Percentiles rank a stretch among this genome's conserved stretches.
Conservation (phyloP, 2,113 vertebrate species). For the Oreocharis arfaki region DNA sequence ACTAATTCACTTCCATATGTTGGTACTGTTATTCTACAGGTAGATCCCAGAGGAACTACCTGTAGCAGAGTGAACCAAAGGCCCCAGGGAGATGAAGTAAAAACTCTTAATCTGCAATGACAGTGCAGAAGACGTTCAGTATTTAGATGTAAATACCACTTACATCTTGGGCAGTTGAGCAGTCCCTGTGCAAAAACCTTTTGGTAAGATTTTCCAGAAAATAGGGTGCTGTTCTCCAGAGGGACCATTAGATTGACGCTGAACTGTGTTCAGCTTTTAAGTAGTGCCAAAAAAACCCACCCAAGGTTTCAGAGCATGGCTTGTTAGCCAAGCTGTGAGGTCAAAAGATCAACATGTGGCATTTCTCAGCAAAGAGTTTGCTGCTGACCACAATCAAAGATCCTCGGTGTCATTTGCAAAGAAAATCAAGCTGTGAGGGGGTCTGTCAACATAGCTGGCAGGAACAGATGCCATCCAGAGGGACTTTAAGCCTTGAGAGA, state of each 20-base stretch:
- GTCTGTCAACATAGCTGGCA: background rate
- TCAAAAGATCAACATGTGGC: background rate
- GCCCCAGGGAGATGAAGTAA: background rate
- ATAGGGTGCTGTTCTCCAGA: background rate
- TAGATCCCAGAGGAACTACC: background rate
- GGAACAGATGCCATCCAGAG: background rate
- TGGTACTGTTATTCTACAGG: background rate
- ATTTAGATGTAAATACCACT: background rate
- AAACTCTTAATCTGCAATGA: background rate
- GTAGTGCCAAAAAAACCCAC: background rate
- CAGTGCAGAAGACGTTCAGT: background rate
- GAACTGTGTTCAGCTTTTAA: background rate
- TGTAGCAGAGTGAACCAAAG: background rate
- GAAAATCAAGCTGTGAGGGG: background rate
- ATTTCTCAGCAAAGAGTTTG: background rate
- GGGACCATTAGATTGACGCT: background rate
- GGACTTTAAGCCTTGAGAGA: background rate
- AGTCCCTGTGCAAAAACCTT: background rate
- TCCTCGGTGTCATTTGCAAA: background rate
- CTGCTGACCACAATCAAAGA: background rate
- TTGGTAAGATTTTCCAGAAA: background rate
- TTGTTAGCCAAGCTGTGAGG: background rate
- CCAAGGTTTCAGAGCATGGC: background rate
- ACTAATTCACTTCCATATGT: background rate
- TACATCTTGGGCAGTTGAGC: background rate